These are phyloP conservation scores for Menidia beryllina DNA, from an alignment of 2,113 vertebrate genomes.

Conservation along the genomic window DNA sequence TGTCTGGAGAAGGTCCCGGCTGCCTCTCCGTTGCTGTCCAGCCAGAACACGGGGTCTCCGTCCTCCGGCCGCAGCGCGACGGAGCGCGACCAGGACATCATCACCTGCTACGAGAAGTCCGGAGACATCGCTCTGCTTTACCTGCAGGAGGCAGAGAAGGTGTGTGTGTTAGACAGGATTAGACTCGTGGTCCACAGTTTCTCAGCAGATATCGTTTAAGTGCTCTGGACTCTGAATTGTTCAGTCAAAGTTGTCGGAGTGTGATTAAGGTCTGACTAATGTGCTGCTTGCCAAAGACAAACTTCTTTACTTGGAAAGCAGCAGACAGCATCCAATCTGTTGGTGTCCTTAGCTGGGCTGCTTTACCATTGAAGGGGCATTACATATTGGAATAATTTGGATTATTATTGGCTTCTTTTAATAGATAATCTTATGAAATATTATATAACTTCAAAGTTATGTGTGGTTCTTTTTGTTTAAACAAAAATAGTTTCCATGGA, in stretches of 20 bases:
- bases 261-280: slow-evolving; percentile 36
- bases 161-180: slow-evolving; percentile 64
- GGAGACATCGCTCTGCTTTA: slow-evolving; percentile 97
- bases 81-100: slow-evolving; percentile 91
- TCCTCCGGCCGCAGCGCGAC: slow-evolving; percentile 78
- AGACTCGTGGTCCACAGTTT: background rate
- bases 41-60: slow-evolving; percentile 81
- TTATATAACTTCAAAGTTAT: too few species aligned
- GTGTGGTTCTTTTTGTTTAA: too few species aligned
- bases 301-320: slow-evolving; percentile 33
- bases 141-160: slow-evolving; percentile 97
- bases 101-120: slow-evolving; percentile 97
- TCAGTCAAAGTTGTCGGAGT: slow-evolving; percentile 27
- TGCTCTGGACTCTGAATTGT: slow-evolving; percentile 1
- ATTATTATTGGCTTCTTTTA: too few species aligned
- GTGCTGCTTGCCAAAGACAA: slow-evolving; percentile 35
- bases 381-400: too few species aligned
- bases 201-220: slow-evolving; percentile 13
- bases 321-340: background rate
- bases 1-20: slow-evolving; percentile 93
- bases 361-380: too few species aligned
- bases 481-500: too few species aligned
- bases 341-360: too few species aligned
- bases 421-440: too few species aligned
- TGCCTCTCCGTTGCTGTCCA: slow-evolving; percentile 86